phyloP scores from a whole-genome alignment of 2,113 vertebrate genomes.

The Microtus oregoni region DNA sequence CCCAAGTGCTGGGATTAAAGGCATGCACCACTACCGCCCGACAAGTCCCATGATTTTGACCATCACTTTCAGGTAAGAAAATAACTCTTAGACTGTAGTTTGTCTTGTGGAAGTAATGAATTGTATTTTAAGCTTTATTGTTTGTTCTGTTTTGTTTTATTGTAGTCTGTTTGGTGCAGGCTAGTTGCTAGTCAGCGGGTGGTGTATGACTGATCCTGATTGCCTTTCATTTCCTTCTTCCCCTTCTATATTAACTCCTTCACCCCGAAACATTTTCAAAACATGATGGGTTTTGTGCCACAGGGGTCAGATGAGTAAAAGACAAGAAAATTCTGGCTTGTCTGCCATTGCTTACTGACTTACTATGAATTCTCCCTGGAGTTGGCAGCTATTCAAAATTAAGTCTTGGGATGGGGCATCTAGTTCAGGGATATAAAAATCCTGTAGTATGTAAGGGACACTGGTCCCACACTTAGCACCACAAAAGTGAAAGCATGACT shows the following conservation, averaged over 20 bases:
- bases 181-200: neutral
- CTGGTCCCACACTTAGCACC: neutral
- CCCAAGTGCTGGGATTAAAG: neutral
- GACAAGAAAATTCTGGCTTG: conserved; percentile 15
- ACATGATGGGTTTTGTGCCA: neutral
- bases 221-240: neutral
- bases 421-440: neutral
- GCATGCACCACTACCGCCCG: rapidly evolving
- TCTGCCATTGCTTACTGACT: neutral
- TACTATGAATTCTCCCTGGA: neutral
- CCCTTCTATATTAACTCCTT: neutral
- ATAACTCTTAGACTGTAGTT: conserved; percentile 25
- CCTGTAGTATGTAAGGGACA: neutral
- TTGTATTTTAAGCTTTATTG: conserved; percentile 29
- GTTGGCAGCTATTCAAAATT: neutral
- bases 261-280: neutral
- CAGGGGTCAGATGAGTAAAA: neutral
- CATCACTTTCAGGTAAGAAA: conserved; percentile 31
- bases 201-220: neutral
- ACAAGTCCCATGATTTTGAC: conserved; percentile 12
- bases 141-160: neutral
- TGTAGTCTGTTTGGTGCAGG: neutral
- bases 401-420: neutral
- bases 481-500: neutral
- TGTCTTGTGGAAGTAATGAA: conserved; percentile 42